These are phyloP conservation scores for Pachycephala philippinensis DNA, from an alignment of 2,113 vertebrate species.

Conservation along the genomic window DNA sequence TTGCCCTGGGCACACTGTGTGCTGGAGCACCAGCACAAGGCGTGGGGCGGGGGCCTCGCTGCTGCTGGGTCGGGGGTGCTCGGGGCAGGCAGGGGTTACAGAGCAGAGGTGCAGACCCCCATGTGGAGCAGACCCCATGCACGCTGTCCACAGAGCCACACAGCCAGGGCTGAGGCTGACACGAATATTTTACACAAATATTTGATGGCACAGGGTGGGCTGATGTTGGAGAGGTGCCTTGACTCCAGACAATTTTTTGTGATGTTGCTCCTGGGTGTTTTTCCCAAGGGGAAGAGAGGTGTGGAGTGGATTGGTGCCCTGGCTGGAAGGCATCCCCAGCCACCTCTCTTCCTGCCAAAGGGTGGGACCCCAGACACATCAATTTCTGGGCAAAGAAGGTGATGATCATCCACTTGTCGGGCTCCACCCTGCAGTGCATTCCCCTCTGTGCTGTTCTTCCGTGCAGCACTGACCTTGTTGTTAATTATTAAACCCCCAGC, in stretches of 20 bases:
- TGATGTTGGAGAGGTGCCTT: neutral
- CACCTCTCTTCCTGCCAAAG: neutral
- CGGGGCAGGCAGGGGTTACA: neutral
- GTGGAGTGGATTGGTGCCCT: neutral
- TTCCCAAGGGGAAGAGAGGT: neutral
- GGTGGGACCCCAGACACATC: accelerated
- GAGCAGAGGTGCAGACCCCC: neutral
- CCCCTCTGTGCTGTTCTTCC: neutral
- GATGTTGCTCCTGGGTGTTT: neutral
- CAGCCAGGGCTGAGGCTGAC: neutral
- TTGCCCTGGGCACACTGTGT: accelerated
- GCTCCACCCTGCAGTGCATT: neutral
- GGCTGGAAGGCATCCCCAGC: neutral
- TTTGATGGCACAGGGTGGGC: neutral
- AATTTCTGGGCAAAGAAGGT: neutral
- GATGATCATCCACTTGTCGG: accelerated
- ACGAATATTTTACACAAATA: neutral
- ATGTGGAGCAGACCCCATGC: neutral
- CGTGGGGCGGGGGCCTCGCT: accelerated
- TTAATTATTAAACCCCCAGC: conserved; percentile 62
- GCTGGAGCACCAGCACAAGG: neutral
- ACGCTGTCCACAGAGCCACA: neutral
- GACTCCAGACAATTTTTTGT: neutral
- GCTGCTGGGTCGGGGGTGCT: neutral
- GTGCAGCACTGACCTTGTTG: conserved; percentile 15